A percentile compares a stretch with the other conserved stretches of the same genome.
phyloP scores from a whole-genome alignment of 2,113 vertebrate genomes.

The Elaphurus davidianus region DNA sequence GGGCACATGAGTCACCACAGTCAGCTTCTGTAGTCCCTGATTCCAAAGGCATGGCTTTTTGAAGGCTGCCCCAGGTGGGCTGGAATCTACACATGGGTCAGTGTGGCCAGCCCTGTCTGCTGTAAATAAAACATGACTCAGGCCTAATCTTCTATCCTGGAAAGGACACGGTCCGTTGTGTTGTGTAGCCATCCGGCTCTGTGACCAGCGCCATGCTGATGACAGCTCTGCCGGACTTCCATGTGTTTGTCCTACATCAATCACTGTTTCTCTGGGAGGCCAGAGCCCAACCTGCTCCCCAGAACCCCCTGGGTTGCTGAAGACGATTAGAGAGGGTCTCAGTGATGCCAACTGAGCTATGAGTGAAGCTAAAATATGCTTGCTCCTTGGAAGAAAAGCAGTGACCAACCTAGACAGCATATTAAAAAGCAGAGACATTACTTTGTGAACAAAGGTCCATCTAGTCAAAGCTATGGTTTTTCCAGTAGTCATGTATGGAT shows the following conservation, averaged over 20 bases:
- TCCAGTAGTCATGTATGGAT: background rate
- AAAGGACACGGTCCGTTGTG: background rate
- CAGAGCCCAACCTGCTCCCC: background rate
- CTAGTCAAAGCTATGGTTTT: background rate
- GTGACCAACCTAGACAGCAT: background rate
- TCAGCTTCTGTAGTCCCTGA: background rate
- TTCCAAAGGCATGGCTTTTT: no score
- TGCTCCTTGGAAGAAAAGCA: background rate
- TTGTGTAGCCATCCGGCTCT: background rate
- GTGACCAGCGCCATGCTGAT: rapidly evolving
- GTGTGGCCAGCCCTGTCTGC: background rate
- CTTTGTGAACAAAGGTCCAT: background rate
- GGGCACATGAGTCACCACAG: background rate
- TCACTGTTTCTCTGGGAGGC: background rate
- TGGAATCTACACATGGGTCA: background rate
- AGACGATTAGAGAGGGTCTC: background rate
- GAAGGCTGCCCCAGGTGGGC: background rate
- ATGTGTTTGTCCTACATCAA: background rate
- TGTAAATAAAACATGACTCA: background rate
- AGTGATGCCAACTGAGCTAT: background rate
- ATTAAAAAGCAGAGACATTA: background rate
- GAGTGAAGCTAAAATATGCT: background rate
- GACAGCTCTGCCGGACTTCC: no score
- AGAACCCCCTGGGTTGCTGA: background rate
- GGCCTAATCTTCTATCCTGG: background rate